A percentile compares a stretch with the other conserved stretches of the same genome.
Conservation (phyloP, 64 coral and sea anemone genomes). For the Montipora efflorescens region DNA sequence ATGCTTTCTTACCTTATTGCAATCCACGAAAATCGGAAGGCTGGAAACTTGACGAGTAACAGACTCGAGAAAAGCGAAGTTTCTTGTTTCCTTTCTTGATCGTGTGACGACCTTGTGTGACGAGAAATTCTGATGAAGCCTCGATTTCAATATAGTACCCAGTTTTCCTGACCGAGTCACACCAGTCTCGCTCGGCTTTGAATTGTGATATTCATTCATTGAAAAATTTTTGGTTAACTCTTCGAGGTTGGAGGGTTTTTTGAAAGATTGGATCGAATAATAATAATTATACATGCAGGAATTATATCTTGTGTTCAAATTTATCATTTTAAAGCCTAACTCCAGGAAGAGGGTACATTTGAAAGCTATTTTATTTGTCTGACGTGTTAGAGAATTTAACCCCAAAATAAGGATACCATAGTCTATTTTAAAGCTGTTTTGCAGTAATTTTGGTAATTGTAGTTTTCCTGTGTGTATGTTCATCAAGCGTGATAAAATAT, state of each 20-base stretch:
- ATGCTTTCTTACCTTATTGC: constrained; percentile 4
- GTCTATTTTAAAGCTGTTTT: neutral
- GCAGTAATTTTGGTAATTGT: neutral
- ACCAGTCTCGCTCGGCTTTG: neutral
- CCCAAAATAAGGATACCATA: neutral
- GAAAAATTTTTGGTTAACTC: neutral
- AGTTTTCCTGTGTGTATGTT: neutral
- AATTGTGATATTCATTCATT: neutral
- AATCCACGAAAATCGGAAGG: neutral
- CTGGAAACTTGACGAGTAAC: neutral
- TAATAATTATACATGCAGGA: neutral
- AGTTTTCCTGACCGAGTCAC: neutral
- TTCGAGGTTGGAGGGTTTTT: neutral
- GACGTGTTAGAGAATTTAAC: neutral
- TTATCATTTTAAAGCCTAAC: neutral
- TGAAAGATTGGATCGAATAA: neutral
- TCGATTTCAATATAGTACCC: constrained; percentile 4
- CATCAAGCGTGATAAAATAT: constrained; percentile 4
- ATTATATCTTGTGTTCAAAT: neutral
- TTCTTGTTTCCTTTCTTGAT: neutral
- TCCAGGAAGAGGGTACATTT: neutral
- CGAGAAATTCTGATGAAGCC: neutral
- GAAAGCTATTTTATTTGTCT: constrained; percentile 5
- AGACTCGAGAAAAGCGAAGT: neutral
- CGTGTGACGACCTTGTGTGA: neutral